Evolutionary conservation across 2,888 invertebrate genomes (phyloP), one percentile per base, ranked within the genome.

Genomic region (Gibbula magus): DNA sequence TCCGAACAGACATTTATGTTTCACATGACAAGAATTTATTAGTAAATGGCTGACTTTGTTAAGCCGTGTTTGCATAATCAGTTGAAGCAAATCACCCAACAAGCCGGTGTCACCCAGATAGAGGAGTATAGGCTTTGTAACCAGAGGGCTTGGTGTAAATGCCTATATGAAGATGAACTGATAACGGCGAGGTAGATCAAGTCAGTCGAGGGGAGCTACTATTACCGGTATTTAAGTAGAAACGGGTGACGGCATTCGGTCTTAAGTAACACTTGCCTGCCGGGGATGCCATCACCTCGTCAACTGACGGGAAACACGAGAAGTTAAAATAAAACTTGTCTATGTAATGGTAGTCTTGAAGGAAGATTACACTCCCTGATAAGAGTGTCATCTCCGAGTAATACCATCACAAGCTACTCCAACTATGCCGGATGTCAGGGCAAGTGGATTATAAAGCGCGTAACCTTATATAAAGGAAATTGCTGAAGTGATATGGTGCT

Each of bases 291-390:
- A 67, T 35, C 67, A 67, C 67, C 67, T 32, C 32, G 35, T 32
- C 67, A 35, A 67, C 25, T 35, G 35, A 67, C 35, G n/a, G 35
- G 67, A 29, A 32, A 67, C 18, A 13, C 35, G 67, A 67, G 29
- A 67, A 67, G 67, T 67, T 35, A 67, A 32, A 67, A 67, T 67
- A 67, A 70, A 70, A 32, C 25, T 56, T 25, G 20, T 13, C 39
- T n/a, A 70, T 39, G 70, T 70, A 35, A 70, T 39, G 32, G 29
- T 70, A 32, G 20, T 35, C 70, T 20, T 29, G 35, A 32, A 20
- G n/a, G 10, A n/a, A 70, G 70, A 70, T 39, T 70, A 10, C 35
- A 35, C 3, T 35, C 20, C 16, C 16, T 35, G 39, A 70, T 70
- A 25, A 39, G 29, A 35, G 39, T 39, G 29, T 70, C 70, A 16